Evolutionary conservation across 2,888 invertebrate genomes (phyloP).

Genomic region (Heliconius ethilla): DNA sequence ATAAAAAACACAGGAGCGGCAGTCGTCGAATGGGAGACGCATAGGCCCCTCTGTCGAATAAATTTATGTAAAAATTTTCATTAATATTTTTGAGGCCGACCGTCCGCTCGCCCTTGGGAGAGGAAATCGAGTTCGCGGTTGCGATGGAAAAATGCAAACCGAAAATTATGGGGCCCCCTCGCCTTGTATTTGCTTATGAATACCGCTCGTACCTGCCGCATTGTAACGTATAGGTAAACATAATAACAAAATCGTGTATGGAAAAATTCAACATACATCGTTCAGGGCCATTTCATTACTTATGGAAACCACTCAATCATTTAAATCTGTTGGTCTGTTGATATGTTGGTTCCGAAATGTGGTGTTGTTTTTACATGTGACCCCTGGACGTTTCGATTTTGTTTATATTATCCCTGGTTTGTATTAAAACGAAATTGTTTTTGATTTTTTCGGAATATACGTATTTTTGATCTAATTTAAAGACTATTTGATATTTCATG

Average conservation of each 20-base stretch:
- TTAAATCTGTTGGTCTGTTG: slow-evolving; percentile 43
- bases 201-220: slow-evolving; percentile 70
- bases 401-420: slow-evolving; percentile 12
- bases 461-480: not conserved
- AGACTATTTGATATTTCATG: not conserved
- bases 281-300: slow-evolving; percentile 49
- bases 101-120: slow-evolving; percentile 80
- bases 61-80: slow-evolving; percentile 83
- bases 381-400: slow-evolving; percentile 21
- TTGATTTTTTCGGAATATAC: not conserved
- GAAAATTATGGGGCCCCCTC: slow-evolving; percentile 79
- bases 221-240: slow-evolving; percentile 69
- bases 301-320: slow-evolving; percentile 49
- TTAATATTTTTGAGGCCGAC: slow-evolving; percentile 81
- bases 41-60: slow-evolving; percentile 79
- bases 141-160: slow-evolving; percentile 82
- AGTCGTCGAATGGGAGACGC: slow-evolving; percentile 71
- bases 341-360: slow-evolving; percentile 35
- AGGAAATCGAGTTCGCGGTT: slow-evolving; percentile 80
- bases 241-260: slow-evolving; percentile 66
- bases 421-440: not conserved
- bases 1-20: slow-evolving; percentile 79
- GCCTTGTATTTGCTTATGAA: slow-evolving; percentile 82
- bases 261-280: slow-evolving; percentile 52
- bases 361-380: slow-evolving; percentile 31